Evolutionary conservation across 2,113 vertebrate genomes (phyloP).

Genomic region (Arothron firmamentum): DNA sequence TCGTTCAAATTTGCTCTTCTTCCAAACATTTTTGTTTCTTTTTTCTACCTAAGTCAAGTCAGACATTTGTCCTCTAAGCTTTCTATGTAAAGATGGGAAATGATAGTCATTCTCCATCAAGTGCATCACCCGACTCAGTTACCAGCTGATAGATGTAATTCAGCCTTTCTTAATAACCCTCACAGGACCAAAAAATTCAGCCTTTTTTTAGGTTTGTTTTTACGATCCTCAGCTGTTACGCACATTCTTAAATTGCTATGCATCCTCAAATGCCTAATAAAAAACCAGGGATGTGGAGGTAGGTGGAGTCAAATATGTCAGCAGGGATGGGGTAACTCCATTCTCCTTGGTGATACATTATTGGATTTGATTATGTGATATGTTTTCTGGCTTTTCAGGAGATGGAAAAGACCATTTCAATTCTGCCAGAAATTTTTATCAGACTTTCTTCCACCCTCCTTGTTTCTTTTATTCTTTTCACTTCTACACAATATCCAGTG

Average conservation of each 20-base stretch:
- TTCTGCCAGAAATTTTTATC: neutral
- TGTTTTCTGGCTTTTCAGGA: conserved; percentile 6
- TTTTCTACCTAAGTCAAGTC: too few relatives aligned
- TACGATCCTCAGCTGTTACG: neutral
- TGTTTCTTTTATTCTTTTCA: neutral
- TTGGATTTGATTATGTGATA: conserved; percentile 24
- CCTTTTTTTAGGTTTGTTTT: too few relatives aligned
- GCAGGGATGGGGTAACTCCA: conserved; percentile 13
- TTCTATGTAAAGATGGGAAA: too few relatives aligned
- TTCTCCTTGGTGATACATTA: conserved; percentile 13
- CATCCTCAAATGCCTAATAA: neutral
- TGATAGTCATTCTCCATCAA: conserved; percentile 7
- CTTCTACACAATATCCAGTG: neutral
- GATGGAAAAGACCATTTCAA: conserved; percentile 28
- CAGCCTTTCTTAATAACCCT: neutral
- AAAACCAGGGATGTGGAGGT: neutral
- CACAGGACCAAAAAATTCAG: neutral
- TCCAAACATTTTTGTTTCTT: too few relatives aligned
- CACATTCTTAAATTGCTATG: neutral
- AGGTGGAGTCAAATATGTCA: conserved; percentile 29
- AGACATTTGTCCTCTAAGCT: too few relatives aligned
- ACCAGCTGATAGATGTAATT: conserved; percentile 9
- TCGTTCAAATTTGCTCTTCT: too few relatives aligned
- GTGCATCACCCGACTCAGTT: too few relatives aligned
- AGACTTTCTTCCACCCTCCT: neutral